Base-by-base conservation (phyloP, 1,140 invertebrate genomes). In the Cyclargus thomasi region DNA sequence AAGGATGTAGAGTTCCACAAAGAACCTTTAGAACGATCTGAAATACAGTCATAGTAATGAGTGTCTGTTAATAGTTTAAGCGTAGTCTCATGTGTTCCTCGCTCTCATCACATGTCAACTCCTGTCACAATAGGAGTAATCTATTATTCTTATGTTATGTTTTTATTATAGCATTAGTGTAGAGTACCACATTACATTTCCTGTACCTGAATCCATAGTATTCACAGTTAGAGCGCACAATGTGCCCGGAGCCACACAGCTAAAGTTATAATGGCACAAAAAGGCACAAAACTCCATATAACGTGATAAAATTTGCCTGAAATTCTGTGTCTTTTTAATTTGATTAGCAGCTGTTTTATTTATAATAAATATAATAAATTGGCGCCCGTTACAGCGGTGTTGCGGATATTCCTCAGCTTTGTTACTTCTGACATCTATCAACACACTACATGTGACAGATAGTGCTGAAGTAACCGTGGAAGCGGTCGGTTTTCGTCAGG, bases 1-100 rank as follows among this genome's bases (percentile, higher is more conserved):
- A 87, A 84, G 53, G 74, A 66, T 36, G 17, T 66, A 57, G 6
- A 14, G 22, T 20, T 17, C 20, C 29, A 35, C 29, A 35, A 66
- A 17, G 18, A 66, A 3, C 22, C 23, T 36, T 36, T 66, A 14
- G 65, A 59, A 18, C n/a, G 47, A 14, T 55, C 35, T 17, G 53
- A 53, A 6, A 36, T 59, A 36, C 65, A 62, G 65, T 66, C 65
- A 57, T 66, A 66, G 53, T 62, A 18, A 20, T 59, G 18, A 59
- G 18, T 10, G 18, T 18, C 2, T 59, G 39, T 29, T 29, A 29
- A 29, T 47, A 47, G 39, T 16, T 47, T 39, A 39, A 14, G 36
- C 14, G 3, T 47, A 47, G 39, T 14, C 39, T 2, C 5, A 29
- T 29, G 29, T 29, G 29, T 29, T 29, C 39, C 39, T 11, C 39